A percentile compares a stretch with the other conserved stretches of the same genome.
These are phyloP conservation scores for Steinernema feltiae DNA, from an alignment of 1,140 invertebrate genomes.

Conservation along the genomic window DNA sequence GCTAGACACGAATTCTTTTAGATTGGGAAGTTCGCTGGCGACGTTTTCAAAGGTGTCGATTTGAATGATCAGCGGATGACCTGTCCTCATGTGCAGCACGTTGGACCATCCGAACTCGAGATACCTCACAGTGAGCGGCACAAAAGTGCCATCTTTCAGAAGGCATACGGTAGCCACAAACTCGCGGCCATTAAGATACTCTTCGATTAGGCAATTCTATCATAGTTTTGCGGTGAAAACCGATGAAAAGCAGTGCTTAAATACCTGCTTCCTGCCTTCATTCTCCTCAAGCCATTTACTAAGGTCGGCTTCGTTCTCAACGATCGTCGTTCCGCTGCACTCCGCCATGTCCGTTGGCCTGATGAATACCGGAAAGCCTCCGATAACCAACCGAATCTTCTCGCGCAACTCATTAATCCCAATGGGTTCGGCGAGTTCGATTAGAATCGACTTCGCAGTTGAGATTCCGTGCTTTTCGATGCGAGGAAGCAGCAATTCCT, in stretches of 20 bases:
- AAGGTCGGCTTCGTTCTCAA: not conserved
- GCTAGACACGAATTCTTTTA: not conserved
- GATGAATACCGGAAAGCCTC: not conserved
- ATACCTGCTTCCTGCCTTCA: not conserved
- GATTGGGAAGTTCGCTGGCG: not conserved
- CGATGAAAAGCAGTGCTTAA: too few relatives aligned
- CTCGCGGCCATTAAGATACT: not conserved
- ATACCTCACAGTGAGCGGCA: not conserved
- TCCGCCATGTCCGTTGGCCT: not conserved
- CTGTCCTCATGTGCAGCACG: not conserved
- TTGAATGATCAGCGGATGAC: not conserved
- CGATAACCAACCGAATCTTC: not conserved
- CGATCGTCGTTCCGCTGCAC: not conserved
- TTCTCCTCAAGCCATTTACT: not conserved
- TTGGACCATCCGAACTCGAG: not conserved
- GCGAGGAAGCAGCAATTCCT: not conserved
- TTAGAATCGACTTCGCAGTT: not conserved
- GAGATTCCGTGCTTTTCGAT: not conserved
- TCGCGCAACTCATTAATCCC: not conserved
- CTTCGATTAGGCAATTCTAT: not conserved
- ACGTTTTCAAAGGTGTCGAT: not conserved
- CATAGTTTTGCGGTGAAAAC: too few relatives aligned
- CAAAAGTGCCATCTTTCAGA: not conserved
- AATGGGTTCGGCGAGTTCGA: not conserved
- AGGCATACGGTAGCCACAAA: not conserved